phyloP scores from a whole-genome alignment of 2,113 vertebrate species.

The Azemiops feae region DNA sequence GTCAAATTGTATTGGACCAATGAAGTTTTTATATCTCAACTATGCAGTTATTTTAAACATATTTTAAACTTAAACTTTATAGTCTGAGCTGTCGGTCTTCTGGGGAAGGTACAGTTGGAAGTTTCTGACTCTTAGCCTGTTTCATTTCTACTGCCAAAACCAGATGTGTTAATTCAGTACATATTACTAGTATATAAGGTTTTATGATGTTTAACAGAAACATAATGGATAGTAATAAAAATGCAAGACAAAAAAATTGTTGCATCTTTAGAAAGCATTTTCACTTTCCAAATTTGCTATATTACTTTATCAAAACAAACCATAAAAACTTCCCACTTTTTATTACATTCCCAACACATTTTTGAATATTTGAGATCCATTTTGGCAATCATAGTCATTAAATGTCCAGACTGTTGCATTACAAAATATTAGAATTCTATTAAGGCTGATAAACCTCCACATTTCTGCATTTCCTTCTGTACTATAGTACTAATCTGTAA shows the following conservation, averaged over 20 bases:
- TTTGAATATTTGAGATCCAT: background rate
- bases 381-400: background rate
- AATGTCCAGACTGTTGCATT: background rate
- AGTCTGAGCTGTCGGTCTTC: background rate
- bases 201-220: background rate
- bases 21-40: background rate
- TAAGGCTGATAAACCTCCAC: background rate
- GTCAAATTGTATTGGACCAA: background rate
- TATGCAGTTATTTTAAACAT: background rate
- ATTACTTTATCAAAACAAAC: background rate
- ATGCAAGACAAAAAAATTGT: background rate
- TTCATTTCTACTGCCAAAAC: background rate
- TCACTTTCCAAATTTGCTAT: background rate
- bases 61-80: background rate
- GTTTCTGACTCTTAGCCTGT: background rate
- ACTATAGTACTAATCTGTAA: background rate
- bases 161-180: background rate
- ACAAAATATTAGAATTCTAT: background rate
- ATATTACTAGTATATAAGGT: background rate
- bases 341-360: background rate
- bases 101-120: background rate
- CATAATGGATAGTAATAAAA: background rate
- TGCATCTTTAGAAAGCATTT: background rate
- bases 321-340: background rate
- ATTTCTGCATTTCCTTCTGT: background rate